phyloP scores from a whole-genome alignment of 2,888 invertebrate genomes.

The Drosophila quinaria region DNA sequence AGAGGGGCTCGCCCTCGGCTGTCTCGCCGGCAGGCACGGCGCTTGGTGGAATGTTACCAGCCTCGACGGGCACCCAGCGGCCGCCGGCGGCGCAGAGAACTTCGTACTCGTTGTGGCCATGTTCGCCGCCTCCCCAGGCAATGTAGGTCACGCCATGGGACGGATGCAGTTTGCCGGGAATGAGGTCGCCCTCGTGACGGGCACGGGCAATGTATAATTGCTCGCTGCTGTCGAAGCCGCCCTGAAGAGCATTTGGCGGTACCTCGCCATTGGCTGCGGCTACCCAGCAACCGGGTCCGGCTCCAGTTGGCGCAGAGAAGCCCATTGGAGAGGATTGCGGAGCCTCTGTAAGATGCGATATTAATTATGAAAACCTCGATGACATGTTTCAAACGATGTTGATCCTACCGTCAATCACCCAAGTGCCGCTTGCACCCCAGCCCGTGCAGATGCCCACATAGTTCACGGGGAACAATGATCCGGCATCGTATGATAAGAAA shows the following conservation, averaged over 20 bases:
- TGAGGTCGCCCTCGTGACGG: constrained; percentile 89
- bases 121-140: constrained; percentile 92
- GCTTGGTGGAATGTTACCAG: constrained; percentile 90
- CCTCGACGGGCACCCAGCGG: constrained; percentile 89
- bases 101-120: constrained; percentile 90
- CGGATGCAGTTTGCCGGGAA: constrained; percentile 91
- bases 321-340: constrained; percentile 70
- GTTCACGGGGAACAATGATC: constrained; percentile 89
- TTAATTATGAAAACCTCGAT: background rate
- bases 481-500: constrained; percentile 91
- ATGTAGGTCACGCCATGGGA: constrained; percentile 90
- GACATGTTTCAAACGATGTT: background rate
- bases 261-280: constrained; percentile 88
- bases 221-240: constrained; percentile 88
- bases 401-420: constrained; percentile 91
- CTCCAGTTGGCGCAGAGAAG: constrained; percentile 74
- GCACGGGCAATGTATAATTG: constrained; percentile 90
- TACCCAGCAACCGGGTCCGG: constrained; percentile 87
- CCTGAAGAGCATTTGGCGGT: constrained; percentile 90
- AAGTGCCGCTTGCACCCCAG: constrained; percentile 93
- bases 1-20: constrained; percentile 92
- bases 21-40: constrained; percentile 91
- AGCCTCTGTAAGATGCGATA: constrained; percentile 65
- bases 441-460: constrained; percentile 94
- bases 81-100: constrained; percentile 88